Base-by-base conservation (phyloP, 1,140 invertebrate genomes). In the Drosophila subobscura region DNA sequence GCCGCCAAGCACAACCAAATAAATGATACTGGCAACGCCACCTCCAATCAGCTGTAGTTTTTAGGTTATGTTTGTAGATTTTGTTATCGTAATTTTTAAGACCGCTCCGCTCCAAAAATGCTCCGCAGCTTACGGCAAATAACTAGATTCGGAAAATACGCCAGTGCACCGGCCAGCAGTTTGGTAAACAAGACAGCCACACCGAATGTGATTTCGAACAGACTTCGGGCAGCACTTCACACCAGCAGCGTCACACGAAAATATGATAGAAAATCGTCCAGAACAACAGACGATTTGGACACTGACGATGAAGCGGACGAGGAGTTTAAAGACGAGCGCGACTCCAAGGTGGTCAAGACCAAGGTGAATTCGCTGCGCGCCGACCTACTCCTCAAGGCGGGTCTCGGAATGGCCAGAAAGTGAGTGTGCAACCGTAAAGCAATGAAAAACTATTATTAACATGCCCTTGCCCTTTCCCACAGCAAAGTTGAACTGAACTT, bases 401-500 rank as follows among this genome's bases (percentile, higher is more conserved):
- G 93, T 10, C 88, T 96, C n/a, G 93, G 93, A 44, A 92, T 95
- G 54, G 93, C 95, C 25, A 93, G 95, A 88, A 95, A 94, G 93
- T 93, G 67, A 92, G 92, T 93, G 6, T 23, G 12, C 1, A 6
- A 8, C 2, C 12, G 16, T 8, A 12, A 44, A 3, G 33, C 2
- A 0, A 5, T n/a, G 0, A 1, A 4, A 37, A 20, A 8, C 7
- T 5, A 12, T 33, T 8, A 23, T n/a, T n/a, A 49, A 23, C 5
- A 16, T 12, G 7, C 12, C 10, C 10, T 2, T 6, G 10, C 10
- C 33, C 14, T 0, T 40, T 27, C 2, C 47, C 77, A 20, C 56
- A 94, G 94, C 75, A 95, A 95, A 93, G 91, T 95, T 3, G 95
- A 95, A 77, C 90, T 91, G 5, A 80, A 93, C 23, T 95, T 95